These are phyloP conservation scores for Anableps anableps DNA, from an alignment of 2,797 vertebrate species.

Conservation along the genomic window DNA sequence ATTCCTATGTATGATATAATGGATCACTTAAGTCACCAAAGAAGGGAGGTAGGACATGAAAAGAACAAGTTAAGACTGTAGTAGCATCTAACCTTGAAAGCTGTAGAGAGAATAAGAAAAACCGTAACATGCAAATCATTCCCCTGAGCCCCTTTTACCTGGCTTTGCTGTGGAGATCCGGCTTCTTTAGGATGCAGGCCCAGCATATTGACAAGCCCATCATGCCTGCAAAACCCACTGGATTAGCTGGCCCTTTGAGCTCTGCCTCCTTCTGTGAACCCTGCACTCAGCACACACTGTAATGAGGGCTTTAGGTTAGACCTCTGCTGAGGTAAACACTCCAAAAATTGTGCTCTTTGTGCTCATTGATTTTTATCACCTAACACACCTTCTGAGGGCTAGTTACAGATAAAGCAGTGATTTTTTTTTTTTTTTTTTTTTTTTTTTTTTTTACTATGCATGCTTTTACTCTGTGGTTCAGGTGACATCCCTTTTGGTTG, in stretches of 20 bases:
- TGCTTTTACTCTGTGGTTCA: slow-evolving; percentile 52
- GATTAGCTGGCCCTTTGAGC: slow-evolving; percentile 75
- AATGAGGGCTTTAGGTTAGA: slow-evolving; percentile 74
- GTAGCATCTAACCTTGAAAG: slow-evolving; percentile 70
- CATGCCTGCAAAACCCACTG: slow-evolving; percentile 74
- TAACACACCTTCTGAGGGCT: slow-evolving; percentile 32
- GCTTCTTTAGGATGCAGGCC: slow-evolving; percentile 70
- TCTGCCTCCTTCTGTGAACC: slow-evolving; percentile 57
- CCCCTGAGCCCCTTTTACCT: slow-evolving; percentile 71
- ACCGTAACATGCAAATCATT: slow-evolving; percentile 60
- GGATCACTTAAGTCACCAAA: slow-evolving; percentile 15
- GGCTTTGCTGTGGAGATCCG: slow-evolving; percentile 52
- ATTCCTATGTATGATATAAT: background rate
- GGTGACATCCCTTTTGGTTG: slow-evolving; percentile 31
- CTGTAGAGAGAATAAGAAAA: slow-evolving; percentile 61
- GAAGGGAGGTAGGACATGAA: slow-evolving; percentile 13
- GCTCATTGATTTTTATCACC: slow-evolving; percentile 68
- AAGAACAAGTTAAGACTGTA: slow-evolving; percentile 60
- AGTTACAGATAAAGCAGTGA: slow-evolving; percentile 46
- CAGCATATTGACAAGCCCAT: slow-evolving; percentile 75
- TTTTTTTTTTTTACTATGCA: slow-evolving; percentile 23
- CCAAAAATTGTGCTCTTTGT: slow-evolving; percentile 57
- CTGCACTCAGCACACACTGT: slow-evolving; percentile 69
- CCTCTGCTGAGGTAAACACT: slow-evolving; percentile 70
- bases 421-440: background rate